Percentiles rank a stretch among this genome's conserved stretches.
These are phyloP conservation scores for Plestiodon gilberti DNA, from an alignment of 2,113 vertebrate genomes.

Conservation along the genomic window DNA sequence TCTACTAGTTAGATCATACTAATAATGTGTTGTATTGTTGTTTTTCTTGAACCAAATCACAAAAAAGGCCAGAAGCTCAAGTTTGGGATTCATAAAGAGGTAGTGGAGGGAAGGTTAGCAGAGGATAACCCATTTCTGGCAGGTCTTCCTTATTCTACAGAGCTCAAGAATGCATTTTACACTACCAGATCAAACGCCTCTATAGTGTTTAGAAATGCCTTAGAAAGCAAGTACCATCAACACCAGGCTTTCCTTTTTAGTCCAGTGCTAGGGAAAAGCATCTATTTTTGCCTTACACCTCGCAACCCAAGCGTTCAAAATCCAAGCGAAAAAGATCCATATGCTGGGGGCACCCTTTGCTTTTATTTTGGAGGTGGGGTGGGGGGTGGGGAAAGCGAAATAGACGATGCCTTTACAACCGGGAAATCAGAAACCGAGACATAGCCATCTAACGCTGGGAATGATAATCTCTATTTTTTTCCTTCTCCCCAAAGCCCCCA, in stretches of 20 bases:
- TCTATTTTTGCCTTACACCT: not conserved
- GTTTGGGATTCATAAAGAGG: not conserved
- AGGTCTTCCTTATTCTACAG: not conserved
- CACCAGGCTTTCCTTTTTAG: not conserved
- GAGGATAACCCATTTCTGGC: conserved; percentile 1
- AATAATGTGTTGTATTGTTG: not conserved
- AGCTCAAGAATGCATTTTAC: not conserved
- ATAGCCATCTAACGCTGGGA: not conserved
- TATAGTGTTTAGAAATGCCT: not conserved
- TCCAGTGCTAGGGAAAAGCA: not conserved
- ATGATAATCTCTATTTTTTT: not conserved
- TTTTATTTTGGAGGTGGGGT: conserved; percentile 5
- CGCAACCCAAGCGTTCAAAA: not conserved
- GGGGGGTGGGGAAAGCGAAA: not conserved
- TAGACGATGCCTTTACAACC: not conserved
- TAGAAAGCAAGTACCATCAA: not conserved
- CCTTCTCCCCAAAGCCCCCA: not conserved
- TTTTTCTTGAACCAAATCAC: not conserved
- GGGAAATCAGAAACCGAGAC: not conserved
- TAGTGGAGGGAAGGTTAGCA: not conserved
- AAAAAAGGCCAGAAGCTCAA: not conserved
- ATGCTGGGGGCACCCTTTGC: not conserved
- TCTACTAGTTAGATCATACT: too few species aligned
- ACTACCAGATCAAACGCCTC: not conserved
- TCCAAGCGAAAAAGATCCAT: not conserved